phyloP scores from a whole-genome alignment of 2,888 invertebrate genomes.

The Epirrhoe tristata region DNA sequence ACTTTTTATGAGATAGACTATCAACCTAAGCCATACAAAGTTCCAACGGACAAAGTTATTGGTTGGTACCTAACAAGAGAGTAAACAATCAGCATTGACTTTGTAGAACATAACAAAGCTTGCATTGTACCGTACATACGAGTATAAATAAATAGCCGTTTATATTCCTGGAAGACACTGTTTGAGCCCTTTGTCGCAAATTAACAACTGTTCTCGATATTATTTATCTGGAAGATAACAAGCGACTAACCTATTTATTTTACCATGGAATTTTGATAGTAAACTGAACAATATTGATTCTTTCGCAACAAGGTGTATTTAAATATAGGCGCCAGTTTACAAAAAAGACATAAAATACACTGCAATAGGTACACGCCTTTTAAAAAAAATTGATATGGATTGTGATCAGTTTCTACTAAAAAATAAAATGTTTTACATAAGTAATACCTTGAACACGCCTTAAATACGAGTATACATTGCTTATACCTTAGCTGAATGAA shows the following conservation, averaged over 20 bases:
- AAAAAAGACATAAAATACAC: slow-evolving; percentile 10
- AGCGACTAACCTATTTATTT: slow-evolving; percentile 48
- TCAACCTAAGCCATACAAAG: slow-evolving; percentile 22
- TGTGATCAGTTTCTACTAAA: background rate
- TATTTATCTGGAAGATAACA: slow-evolving; percentile 36
- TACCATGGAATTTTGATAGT: slow-evolving; percentile 44
- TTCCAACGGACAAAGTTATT: slow-evolving; percentile 36
- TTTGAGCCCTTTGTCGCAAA: slow-evolving; percentile 62
- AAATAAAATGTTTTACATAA: background rate
- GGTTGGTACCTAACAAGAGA: slow-evolving; percentile 44
- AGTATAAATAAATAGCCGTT: slow-evolving; percentile 49
- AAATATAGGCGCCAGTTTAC: slow-evolving; percentile 32
- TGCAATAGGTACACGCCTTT: background rate
- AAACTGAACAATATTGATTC: slow-evolving; percentile 13
- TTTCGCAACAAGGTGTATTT: slow-evolving; percentile 22
- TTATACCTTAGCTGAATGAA: no score
- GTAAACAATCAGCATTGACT: slow-evolving; percentile 38
- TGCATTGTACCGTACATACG: slow-evolving; percentile 58
- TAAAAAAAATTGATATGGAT: background rate
- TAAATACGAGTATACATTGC: no score
- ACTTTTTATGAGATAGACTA: slow-evolving; percentile 5
- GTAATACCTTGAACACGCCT: background rate
- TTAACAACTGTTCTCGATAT: slow-evolving; percentile 47
- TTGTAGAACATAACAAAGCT: slow-evolving; percentile 53
- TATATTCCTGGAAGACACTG: slow-evolving; percentile 66